Evolutionary conservation across 2,888 invertebrate genomes (phyloP), one percentile per base, ranked within the genome.

Genomic region (Harmothoe impar): DNA sequence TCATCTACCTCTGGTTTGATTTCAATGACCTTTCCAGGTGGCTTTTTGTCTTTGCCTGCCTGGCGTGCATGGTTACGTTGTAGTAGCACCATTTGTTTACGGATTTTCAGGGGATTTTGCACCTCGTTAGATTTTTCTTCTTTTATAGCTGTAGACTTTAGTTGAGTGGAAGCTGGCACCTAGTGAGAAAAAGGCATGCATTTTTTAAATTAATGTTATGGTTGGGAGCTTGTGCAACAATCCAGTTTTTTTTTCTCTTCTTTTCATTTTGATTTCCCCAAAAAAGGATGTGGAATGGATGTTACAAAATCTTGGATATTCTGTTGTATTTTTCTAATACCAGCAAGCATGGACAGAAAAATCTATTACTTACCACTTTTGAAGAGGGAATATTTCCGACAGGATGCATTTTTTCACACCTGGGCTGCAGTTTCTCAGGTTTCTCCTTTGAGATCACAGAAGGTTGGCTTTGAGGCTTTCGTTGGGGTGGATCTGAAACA

Each of bases 31-130:
- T 52, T 31, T 3, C 15, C 29, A 15, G 31, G 78, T 5, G 3
- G 31, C 72, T n/a, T 84, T 43, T 84, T 51, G 23, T 51, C 84
- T 10, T 51, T 51, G 33, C n/a, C 43, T 17, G 77, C 25, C 51
- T n/a, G 77, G 51, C 23, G 29, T 23, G 72, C 72, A 72, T 51
- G 77, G 52, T 89, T 78, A 17, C 90, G 25, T 72, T 89, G 90
- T 29, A 91, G 81, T 17, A 91, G 85, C 12, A 91, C 91, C 91
- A 91, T 91, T 54, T 91, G 91, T 31, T 56, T 90, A 7, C 68
- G 78, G 20, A 91, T 31, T 43, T 91, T 89, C 43, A 23, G 17
- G 23, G 89, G 62, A 35, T 62, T 23, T 25, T 43, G 33, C 17
- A 81, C 15, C 17, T 81, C 81, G 5, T 35, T 25, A 33, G 23